Base-by-base conservation (phyloP, 2,888 invertebrate genomes). In the Oscheius onirici region DNA sequence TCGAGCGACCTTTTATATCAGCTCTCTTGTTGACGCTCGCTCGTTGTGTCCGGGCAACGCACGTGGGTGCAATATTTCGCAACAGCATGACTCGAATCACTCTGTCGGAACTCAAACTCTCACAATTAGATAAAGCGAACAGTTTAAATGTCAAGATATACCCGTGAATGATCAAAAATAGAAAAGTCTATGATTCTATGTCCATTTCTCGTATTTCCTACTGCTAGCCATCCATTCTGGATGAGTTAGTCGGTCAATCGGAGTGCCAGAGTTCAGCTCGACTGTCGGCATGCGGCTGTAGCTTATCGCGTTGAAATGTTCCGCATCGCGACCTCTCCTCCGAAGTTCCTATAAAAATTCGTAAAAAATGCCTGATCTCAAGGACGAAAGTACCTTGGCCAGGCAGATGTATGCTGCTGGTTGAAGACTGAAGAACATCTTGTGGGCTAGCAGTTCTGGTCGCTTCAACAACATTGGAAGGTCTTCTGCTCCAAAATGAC, bases 361-460 rank as follows among this genome's bases (percentile, higher is more conserved):
- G 41, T 22, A n/a, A n/a, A n/a, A n/a, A n/a, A n/a, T 10, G n/a
- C n/a, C 28, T 58, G 58, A 41, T 58, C 28, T 40, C 22, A 13
- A 10, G 22, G 13, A 40, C 40, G 41, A n/a, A 52, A n/a, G 8
- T 15, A 75, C 79, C 72, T 80, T 80, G 28, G 76, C 69, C 41
- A 78, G 51, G 41, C 81, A 81, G 67, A 81, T 76, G 54, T 73
- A 79, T 0, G 75, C 76, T 8, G 81, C 81, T 0, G 79, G 77
- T 34, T 81, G 65, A 49, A 72, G 74, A 11, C 73, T 73, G 6
- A 81, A 34, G 66, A 78, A 81, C 10, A 79, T 51, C 54, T 81
- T 81, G 69, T 81, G 81, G 1, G 79, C 79, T 2, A 81, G 67
- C 1, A 79, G 51, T 46, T 79, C 79, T 15, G 79, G 77, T 49